phyloP scores from a whole-genome alignment of 2,797 vertebrate genomes.

The Sparus aurata region DNA sequence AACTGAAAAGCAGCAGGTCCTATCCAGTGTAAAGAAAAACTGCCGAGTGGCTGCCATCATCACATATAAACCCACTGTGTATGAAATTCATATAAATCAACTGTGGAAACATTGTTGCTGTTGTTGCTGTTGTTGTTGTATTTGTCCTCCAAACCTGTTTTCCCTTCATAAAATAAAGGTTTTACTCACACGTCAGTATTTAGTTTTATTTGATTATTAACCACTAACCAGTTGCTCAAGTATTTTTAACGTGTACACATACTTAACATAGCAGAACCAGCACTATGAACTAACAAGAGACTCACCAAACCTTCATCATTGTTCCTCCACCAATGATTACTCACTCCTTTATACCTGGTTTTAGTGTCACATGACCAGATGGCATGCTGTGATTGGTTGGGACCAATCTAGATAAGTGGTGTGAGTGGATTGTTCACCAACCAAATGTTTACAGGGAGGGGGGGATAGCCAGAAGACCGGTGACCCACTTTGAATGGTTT shows the following conservation, averaged over 20 bases:
- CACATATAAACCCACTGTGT: constrained; percentile 41
- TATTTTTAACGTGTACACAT: constrained; percentile 10
- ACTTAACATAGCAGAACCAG: constrained; percentile 12
- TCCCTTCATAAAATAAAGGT: constrained; percentile 75
- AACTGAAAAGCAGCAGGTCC: constrained; percentile 76
- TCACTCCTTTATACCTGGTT: constrained; percentile 75
- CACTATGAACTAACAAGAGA: constrained; percentile 22
- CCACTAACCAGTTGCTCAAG: not conserved
- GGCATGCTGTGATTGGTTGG: constrained; percentile 66
- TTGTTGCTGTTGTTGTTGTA: constrained; percentile 63
- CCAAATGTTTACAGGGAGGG: constrained; percentile 54
- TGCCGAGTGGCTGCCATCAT: constrained; percentile 47
- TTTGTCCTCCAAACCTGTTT: constrained; percentile 65
- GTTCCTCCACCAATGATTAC: constrained; percentile 39
- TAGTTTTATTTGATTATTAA: constrained; percentile 63
- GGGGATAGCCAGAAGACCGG: constrained; percentile 60
- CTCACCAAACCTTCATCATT: constrained; percentile 18
- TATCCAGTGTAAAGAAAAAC: constrained; percentile 70
- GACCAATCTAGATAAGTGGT: constrained; percentile 58
- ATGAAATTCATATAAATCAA: constrained; percentile 49
- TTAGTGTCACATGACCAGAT: constrained; percentile 79
- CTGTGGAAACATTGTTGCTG: constrained; percentile 48
- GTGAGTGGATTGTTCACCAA: constrained; percentile 71
- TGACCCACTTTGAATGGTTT: constrained; percentile 80
- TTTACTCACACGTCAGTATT: constrained; percentile 70